These are phyloP conservation scores for Anthopleura sola DNA, from an alignment of 64 coral and sea anemone species.

Conservation along the genomic window DNA sequence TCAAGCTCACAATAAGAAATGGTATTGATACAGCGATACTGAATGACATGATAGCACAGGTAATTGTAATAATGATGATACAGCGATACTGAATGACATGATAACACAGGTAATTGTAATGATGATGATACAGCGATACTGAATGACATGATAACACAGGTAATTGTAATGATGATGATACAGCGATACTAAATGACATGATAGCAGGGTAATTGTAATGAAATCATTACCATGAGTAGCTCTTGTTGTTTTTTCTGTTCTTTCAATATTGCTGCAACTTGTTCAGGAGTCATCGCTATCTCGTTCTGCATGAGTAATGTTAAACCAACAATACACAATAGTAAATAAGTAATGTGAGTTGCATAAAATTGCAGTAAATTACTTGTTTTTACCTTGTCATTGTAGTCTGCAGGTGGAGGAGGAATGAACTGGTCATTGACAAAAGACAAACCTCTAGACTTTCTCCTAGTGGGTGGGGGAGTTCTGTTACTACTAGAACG, in stretches of 20 bases:
- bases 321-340: neutral
- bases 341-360: neutral
- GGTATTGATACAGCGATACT: neutral
- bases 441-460: slow-evolving; percentile 24
- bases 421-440: slow-evolving; percentile 23
- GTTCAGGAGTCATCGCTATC: neutral
- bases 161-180: neutral
- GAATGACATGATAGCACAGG: no score
- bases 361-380: no score
- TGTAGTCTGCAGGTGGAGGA: slow-evolving; percentile 14
- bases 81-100: no score
- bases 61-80: neutral
- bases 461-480: neutral
- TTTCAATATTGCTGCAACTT: slow-evolving; percentile 19
- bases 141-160: no score
- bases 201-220: neutral
- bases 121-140: neutral
- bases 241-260: slow-evolving; percentile 69
- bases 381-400: neutral
- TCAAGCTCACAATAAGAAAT: neutral
- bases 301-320: neutral
- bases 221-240: slow-evolving; percentile 19
- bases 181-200: neutral
- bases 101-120: no score
- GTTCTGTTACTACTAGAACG: neutral